Conservation (phyloP, 53 echinoderm and acorn worm genomes). For the Henricia sp. region DNA sequence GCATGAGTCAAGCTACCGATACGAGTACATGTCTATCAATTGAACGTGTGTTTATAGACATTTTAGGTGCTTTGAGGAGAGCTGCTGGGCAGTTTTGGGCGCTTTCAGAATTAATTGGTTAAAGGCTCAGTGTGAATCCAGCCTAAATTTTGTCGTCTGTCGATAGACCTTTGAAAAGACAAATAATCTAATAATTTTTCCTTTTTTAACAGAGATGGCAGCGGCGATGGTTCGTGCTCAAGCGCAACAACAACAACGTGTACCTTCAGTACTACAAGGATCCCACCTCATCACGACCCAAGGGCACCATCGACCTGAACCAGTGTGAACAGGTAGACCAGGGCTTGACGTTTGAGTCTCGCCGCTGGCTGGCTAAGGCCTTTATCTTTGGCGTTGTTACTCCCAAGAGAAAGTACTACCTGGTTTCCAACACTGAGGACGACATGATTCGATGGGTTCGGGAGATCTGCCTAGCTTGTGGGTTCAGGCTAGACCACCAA, state of each 20-base stretch:
- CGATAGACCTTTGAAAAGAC: too few species aligned
- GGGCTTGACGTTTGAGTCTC: constrained; percentile 87
- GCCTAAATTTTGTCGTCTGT: too few species aligned
- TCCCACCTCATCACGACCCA: constrained; percentile 66
- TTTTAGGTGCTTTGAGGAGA: too few species aligned
- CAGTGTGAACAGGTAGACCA: constrained; percentile 93
- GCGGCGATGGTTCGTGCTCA: constrained; percentile 86
- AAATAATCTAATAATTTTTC: too few species aligned
- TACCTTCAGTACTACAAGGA: constrained; percentile 91
- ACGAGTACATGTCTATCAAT: too few species aligned
- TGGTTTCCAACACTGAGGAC: constrained; percentile 83
- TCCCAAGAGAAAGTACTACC: constrained; percentile 87
- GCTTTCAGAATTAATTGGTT: too few species aligned
- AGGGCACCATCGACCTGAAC: constrained; percentile 83
- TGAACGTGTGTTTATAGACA: too few species aligned
- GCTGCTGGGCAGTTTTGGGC: too few species aligned
- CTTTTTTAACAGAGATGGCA: constrained; percentile 99
- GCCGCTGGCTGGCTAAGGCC: constrained; percentile 67
- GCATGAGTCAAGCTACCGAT: too few species aligned
- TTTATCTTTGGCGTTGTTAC: constrained; percentile 94
- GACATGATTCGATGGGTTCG: constrained; percentile 98
- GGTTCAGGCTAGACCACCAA: constrained; percentile 80
- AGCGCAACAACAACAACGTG: constrained; percentile 49
- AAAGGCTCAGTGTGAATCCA: too few species aligned
- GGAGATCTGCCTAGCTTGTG: constrained; percentile 89